Evolutionary conservation across 2,113 vertebrate genomes (phyloP).

Genomic region (Clarias macrocephalus): DNA sequence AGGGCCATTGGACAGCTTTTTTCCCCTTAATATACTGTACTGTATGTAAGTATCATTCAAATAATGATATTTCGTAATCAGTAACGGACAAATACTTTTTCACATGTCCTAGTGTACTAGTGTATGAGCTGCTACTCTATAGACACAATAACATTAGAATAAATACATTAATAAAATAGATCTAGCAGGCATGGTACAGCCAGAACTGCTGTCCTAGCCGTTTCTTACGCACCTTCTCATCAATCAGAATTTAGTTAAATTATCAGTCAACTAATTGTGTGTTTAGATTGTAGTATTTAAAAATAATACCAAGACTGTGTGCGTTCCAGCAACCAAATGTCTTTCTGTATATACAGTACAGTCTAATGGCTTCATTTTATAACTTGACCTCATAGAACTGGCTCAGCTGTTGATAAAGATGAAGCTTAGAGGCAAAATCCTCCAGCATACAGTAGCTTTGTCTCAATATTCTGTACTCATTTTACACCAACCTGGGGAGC

Average conservation of each 20-base stretch:
- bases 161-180: not conserved
- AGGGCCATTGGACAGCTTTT: too few species aligned
- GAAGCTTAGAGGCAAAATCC: not conserved
- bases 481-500: not conserved
- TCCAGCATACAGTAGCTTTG: not conserved
- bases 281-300: too few species aligned
- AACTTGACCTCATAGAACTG: not conserved
- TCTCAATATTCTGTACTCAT: not conserved
- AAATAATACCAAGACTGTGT: not conserved
- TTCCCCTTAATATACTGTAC: too few species aligned
- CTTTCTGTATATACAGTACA: not conserved
- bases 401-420: not conserved
- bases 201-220: not conserved
- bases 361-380: not conserved
- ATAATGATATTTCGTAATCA: too few species aligned
- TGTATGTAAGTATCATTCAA: too few species aligned
- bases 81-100: too few species aligned
- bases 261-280: too few species aligned
- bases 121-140: too few species aligned
- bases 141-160: not conserved
- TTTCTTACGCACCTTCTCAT: not conserved
- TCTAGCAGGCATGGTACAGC: not conserved
- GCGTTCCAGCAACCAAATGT: not conserved
- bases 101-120: too few species aligned
- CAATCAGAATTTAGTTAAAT: not conserved